Percentiles rank a stretch among this genome's conserved stretches.
phyloP scores from a whole-genome alignment of 2,888 invertebrate species.

The Morinoia aosen region DNA sequence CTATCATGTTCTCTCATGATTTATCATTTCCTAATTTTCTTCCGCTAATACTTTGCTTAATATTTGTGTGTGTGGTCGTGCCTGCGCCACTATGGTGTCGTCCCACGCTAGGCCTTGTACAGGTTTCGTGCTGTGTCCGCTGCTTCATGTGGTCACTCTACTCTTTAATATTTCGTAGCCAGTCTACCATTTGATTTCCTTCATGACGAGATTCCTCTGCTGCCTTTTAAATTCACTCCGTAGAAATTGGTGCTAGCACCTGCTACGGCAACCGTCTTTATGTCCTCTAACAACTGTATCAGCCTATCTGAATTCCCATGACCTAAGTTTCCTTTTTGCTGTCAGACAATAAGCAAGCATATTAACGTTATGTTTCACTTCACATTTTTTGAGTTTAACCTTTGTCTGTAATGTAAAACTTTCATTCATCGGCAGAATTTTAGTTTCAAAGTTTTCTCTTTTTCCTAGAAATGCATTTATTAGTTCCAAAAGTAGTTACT shows the following conservation, averaged over 20 bases:
- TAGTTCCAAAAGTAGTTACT: not conserved
- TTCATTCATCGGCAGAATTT: not conserved
- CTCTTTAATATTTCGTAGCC: not conserved
- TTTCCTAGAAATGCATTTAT: not conserved
- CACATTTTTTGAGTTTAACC: not conserved
- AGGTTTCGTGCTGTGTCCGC: not conserved
- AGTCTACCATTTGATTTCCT: not conserved
- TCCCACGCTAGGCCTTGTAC: not conserved
- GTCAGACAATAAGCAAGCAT: not conserved
- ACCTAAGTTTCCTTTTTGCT: not conserved
- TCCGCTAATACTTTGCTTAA: slow-evolving; percentile 13
- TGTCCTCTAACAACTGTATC: not conserved
- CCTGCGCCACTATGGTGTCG: not conserved
- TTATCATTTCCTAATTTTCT: not conserved
- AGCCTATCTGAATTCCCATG: not conserved
- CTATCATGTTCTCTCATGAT: not conserved
- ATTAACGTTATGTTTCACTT: not conserved
- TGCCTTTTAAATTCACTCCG: not conserved
- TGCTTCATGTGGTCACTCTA: not conserved
- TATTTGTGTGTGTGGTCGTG: not conserved
- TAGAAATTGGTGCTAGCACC: not conserved
- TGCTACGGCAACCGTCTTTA: not conserved
- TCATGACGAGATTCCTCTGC: not conserved
- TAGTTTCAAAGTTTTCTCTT: not conserved
- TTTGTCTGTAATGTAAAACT: not conserved